Evolutionary conservation across 2,888 invertebrate genomes (phyloP).

Genomic region (Calliopum simillimum): DNA sequence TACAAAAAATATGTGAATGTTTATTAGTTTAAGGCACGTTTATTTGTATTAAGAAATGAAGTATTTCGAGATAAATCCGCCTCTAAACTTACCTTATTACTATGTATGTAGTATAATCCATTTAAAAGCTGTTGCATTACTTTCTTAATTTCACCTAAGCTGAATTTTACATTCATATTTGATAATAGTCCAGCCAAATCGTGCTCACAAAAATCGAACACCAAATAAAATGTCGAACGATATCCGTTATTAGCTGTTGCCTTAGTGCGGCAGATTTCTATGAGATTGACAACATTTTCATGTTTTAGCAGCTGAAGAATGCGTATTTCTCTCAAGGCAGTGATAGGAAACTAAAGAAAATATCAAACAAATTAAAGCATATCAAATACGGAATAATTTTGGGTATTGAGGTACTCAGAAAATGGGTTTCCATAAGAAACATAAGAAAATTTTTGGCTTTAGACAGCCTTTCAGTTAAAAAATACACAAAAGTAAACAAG

Average conservation of each 20-base stretch:
- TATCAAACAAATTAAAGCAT: not conserved
- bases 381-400: not conserved
- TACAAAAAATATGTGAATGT: no score
- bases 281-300: slow-evolving; percentile 96
- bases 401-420: no score
- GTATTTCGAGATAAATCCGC: slow-evolving; percentile 19
- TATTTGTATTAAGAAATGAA: not conserved
- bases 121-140: slow-evolving; percentile 88
- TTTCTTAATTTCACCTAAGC: slow-evolving; percentile 96
- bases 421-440: no score
- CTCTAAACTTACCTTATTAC: slow-evolving; percentile 77
- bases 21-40: not conserved
- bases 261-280: slow-evolving; percentile 96
- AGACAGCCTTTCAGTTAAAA: not conserved
- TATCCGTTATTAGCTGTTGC: slow-evolving; percentile 72
- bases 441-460: no score
- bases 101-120: slow-evolving; percentile 95
- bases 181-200: slow-evolving; percentile 96
- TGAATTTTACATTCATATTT: slow-evolving; percentile 95
- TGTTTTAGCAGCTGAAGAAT: slow-evolving; percentile 95
- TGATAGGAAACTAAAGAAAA: slow-evolving; percentile 90
- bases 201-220: slow-evolving; percentile 99
- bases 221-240: slow-evolving; percentile 76
- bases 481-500: no score
- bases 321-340: slow-evolving; percentile 95